phyloP scores from a whole-genome alignment of 2,888 invertebrate species.

The Tiliacea aurago region DNA sequence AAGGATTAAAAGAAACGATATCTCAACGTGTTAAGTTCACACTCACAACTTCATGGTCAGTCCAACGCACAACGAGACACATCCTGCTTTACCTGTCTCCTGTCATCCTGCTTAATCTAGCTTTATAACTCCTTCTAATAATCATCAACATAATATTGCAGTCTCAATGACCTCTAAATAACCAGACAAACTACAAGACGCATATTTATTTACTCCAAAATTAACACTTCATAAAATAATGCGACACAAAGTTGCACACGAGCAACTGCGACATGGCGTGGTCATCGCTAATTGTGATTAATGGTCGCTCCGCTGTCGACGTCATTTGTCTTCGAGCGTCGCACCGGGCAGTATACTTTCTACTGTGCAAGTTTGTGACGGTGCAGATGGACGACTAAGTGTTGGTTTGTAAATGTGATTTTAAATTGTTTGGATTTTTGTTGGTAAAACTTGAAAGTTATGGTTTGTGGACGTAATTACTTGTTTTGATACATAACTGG shows the following conservation, averaged over 20 bases:
- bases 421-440: conserved; percentile 43
- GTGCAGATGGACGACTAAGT: conserved; percentile 70
- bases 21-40: too few species aligned
- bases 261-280: conserved; percentile 68
- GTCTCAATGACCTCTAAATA: conserved; percentile 31
- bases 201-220: conserved; percentile 55
- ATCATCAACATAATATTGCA: conserved; percentile 4
- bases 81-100: too few species aligned
- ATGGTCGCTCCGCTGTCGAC: conserved; percentile 78
- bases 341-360: conserved; percentile 83
- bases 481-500: background rate
- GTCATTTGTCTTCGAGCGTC: conserved; percentile 84
- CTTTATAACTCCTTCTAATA: too few species aligned
- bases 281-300: conserved; percentile 87
- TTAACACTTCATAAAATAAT: conserved; percentile 67
- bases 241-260: conserved; percentile 70
- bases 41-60: too few species aligned
- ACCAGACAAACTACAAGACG: conserved; percentile 40
- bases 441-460: background rate
- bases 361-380: conserved; percentile 70
- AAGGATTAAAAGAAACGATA: too few species aligned
- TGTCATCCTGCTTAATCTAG: too few species aligned
- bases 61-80: too few species aligned
- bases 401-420: conserved; percentile 30
- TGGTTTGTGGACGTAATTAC: background rate